Evolutionary conservation across 2,797 vertebrate species (phyloP), one percentile per base, ranked within the genome.

Genomic region (Micromesistius poutassou): DNA sequence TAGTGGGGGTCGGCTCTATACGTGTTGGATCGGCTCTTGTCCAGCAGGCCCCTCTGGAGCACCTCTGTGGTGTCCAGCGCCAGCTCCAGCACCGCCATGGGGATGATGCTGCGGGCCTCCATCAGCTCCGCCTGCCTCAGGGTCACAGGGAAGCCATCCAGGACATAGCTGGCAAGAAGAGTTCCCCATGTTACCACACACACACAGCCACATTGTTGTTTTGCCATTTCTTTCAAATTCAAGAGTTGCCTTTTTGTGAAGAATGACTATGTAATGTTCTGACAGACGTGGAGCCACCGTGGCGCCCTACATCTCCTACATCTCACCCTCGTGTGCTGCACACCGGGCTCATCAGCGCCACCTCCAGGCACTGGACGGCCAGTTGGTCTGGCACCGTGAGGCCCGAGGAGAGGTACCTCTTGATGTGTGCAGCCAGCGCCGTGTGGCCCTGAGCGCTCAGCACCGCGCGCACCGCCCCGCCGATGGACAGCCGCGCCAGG

Each of bases 81-180:
- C 81, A 99, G 87, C 89, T 99, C 97, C 82, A 95, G 92, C 72
- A 97, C 93, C 81, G 95, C 84, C 89, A 95, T 91, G 72, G 97
- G 98, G 83, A 97, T 95, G 84, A 99, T 95, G 82, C 93, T 94
- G 30, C 84, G 87, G 71, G 90, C 90, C 82, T 92, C 93, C 91
- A 99, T 91, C 79, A 97, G 87, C 70, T 91, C 90, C 68, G 95
- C 90, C 77, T 99, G 97, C 80, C 91, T 88, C 73, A 89, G 89
- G 74, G 96, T 97, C 87, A 94, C 84, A 36, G 98, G 98, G 84
- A 96, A 98, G 38, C 97, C 97, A 87, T 99, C 97, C 78, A 99
- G 88, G 83, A 99, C 93, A 78, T 95, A 94, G 80, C 98, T 98
- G 85, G n/a, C 84, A 87, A 4, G 12, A 84, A 75, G 70, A 50